Evolutionary conservation across 2,888 invertebrate genomes (phyloP).

Genomic region (Phengaris arion): DNA sequence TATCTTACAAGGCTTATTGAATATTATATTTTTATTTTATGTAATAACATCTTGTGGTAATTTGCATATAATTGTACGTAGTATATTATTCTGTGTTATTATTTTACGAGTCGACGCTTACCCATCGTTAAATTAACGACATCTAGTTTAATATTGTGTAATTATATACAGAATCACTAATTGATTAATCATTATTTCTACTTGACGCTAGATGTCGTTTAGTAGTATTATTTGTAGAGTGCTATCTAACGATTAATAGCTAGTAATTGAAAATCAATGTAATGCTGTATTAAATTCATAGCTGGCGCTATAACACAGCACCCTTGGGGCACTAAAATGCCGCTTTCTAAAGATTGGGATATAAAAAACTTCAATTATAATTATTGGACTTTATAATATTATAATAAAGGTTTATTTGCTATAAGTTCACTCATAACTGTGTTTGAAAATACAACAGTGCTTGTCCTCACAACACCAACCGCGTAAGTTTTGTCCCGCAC

Average conservation of each 20-base stretch:
- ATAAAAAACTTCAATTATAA: neutral
- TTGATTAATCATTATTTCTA: neutral
- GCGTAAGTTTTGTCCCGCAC: slow-evolving; percentile 37
- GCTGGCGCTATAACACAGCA: slow-evolving; percentile 34
- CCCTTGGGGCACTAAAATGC: slow-evolving; percentile 31
- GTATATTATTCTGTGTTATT: no score
- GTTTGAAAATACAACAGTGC: neutral
- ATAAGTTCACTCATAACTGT: neutral
- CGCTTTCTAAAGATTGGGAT: neutral
- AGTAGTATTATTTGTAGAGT: neutral
- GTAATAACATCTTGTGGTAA: no score
- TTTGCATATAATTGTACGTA: no score
- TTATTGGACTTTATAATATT: neutral
- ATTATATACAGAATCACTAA: neutral
- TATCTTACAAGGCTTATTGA: no score
- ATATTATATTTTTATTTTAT: no score
- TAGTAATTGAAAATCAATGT: slow-evolving; percentile 20
- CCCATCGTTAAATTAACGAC: no score
- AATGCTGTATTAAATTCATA: slow-evolving; percentile 10
- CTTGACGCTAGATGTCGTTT: neutral
- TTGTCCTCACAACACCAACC: slow-evolving; percentile 50
- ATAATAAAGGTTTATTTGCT: neutral
- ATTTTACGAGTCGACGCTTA: no score
- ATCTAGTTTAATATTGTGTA: no score
- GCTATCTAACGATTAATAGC: slow-evolving; percentile 37